These are phyloP conservation scores for Enoplolaimus lenunculus DNA, from an alignment of 2,888 invertebrate species.

Conservation along the genomic window DNA sequence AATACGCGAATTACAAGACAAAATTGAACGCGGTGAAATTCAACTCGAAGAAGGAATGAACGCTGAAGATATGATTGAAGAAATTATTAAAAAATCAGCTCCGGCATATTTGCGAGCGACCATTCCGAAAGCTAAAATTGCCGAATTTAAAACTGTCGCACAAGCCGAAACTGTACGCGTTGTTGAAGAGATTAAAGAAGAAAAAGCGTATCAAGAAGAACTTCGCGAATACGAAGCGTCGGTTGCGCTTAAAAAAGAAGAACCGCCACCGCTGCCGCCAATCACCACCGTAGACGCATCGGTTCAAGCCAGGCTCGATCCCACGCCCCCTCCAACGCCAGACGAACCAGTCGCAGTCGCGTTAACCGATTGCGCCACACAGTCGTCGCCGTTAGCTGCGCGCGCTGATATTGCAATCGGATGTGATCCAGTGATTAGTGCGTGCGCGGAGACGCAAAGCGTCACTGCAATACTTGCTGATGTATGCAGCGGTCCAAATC, in stretches of 20 bases:
- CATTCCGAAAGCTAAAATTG: not conserved
- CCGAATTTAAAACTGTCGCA: not conserved
- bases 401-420: not conserved
- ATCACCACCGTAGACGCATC: too few relatives aligned
- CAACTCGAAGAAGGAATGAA: not conserved
- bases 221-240: too few relatives aligned
- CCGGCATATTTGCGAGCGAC: not conserved
- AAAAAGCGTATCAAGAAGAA: too few relatives aligned
- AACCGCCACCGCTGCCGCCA: too few relatives aligned
- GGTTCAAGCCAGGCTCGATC: too few relatives aligned
- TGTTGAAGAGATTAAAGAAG: constrained; percentile 1
- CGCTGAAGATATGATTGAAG: not conserved
- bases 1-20: not conserved
- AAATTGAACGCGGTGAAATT: not conserved
- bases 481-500: not conserved
- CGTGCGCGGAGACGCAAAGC: not conserved
- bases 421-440: not conserved
- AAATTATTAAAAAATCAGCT: not conserved
- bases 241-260: not conserved
- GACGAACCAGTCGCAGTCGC: too few relatives aligned
- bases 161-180: not conserved
- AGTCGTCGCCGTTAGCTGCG: not conserved
- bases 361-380: too few relatives aligned
- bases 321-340: too few relatives aligned
- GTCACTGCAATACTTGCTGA: not conserved